Evolutionary conservation across 2,113 vertebrate species (phyloP), one percentile per base, ranked within the genome.

Genomic region (Hystrix brachyura): DNA sequence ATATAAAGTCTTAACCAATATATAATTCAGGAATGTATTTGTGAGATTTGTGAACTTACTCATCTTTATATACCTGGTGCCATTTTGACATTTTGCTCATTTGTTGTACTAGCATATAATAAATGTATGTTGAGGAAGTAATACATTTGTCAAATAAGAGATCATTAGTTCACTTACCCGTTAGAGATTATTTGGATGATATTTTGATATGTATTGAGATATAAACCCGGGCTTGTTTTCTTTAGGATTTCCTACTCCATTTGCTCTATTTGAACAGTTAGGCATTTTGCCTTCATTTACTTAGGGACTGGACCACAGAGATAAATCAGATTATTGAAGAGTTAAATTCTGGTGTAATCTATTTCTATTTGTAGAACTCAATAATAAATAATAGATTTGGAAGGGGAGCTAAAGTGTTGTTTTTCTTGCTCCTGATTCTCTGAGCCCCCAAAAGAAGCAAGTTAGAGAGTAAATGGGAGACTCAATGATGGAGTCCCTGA

Each of bases 291-390:
- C 10, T 86, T 64, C 38, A 5, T 78, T 87, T 74, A 69, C 25
- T 27, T 27, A 14, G 11, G 46, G 67, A 87, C 71, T 19, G 53
- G 29, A 71, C 7, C 34, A 27, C 38, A 72, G 34, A 60, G 92
- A 81, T 72, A 94, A 90, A 71, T 71, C 32, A 51, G 19, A 87
- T 78, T 90, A 87, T 2, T 76, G 38, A 90, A 93, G 43, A 62
- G 11, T 51, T 87, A 38, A 67, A 7, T 82, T 60, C 32, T 83
- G 78, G 29, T 23, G 46, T 79, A 84, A 59, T 81, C 64, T 82
- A 27, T 89, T 88, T 87, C 53, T 43, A 9, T 80, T 65, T 62
- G 60, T 46, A 79, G 67, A 74, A 88, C 46, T 92, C 62, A 76
- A 0, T 43, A 60, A 27, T 55, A n/a, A 87, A 46, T 65, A 71